Conservation (phyloP, 2,888 invertebrate genomes). For the Meta bourneti region DNA sequence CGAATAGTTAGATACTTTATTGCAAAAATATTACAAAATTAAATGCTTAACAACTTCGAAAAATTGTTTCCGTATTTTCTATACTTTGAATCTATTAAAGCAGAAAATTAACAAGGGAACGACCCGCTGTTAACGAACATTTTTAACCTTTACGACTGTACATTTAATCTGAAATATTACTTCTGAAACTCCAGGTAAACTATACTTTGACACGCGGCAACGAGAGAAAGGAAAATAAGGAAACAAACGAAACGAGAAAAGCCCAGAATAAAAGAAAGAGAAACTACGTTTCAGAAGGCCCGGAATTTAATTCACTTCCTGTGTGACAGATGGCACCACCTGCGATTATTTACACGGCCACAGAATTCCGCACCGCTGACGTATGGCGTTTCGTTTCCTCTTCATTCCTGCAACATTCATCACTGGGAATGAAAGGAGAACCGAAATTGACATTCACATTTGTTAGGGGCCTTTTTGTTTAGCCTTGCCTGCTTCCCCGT, state of each 20-base stretch:
- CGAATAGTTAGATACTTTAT: no score
- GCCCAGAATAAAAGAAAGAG: neutral
- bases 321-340: slow-evolving; percentile 59
- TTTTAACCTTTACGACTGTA: neutral
- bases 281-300: slow-evolving; percentile 21
- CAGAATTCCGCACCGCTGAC: slow-evolving; percentile 19
- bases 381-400: slow-evolving; percentile 48
- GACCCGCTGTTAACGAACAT: neutral
- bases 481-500: slow-evolving; percentile 8
- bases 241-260: neutral
- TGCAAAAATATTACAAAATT: no score
- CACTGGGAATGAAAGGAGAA: slow-evolving; percentile 58
- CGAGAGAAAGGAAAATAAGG: neutral
- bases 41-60: no score
- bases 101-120: neutral
- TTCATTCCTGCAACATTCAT: slow-evolving; percentile 57
- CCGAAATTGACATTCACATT: slow-evolving; percentile 65
- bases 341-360: slow-evolving; percentile 45
- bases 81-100: neutral
- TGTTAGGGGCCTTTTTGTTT: slow-evolving; percentile 63
- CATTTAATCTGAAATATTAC: slow-evolving; percentile 30
- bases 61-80: neutral
- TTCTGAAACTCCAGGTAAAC: neutral
- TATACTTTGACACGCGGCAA: slow-evolving; percentile 26
- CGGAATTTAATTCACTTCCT: slow-evolving; percentile 58